Evolutionary conservation across 2,888 invertebrate genomes (phyloP), one percentile per base, ranked within the genome.

Genomic region (Temnothorax rugatulus): DNA sequence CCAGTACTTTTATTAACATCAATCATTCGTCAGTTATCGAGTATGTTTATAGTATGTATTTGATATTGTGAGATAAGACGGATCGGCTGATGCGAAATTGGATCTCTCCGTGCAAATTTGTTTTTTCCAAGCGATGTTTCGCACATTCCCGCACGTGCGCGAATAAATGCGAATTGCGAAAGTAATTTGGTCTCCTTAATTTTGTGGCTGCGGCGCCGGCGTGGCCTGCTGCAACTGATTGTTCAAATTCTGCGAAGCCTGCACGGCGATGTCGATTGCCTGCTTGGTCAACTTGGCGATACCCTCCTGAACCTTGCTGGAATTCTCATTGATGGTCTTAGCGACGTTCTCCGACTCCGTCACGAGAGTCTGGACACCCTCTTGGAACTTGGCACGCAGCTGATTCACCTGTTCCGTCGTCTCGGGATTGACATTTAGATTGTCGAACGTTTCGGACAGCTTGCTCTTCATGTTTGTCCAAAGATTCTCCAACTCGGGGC

Each of bases 221-320:
- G 91, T 84, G 0, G 91, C 91, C 61, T 92, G 90, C 77, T 94
- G 93, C 41, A 95, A 90, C 69, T 94, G 92, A 9, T 84, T 87
- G 71, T 93, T 94, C 5, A 94, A 86, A 57, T 91, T 94, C 38
- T 93, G 91, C 0, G 93, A 92, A 1, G 94, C 93, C 34, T 94
- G 88, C 5, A 94, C 91, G 4, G 93, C 93, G 44, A 94, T 90
- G 57, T 94, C 93, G 50, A 94, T 91, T 0, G 93, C 93, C 47
- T 94, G 92, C 85, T 94, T 94, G 8, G 94, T 92, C 64, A 94
- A 91, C 21, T 91, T 92, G 13, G 92, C 91, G 41, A 94, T 83
- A 8, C 92, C 92, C 29, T 94, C 94, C 71, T 93, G 93, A 2
- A 94, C 89, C 73, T 90, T 92, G 8, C 83, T 92, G 2, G 94